Percentiles rank a stretch among this genome's conserved stretches.
Conservation (phyloP, 2,888 invertebrate genomes). For the Axea sp. region DNA sequence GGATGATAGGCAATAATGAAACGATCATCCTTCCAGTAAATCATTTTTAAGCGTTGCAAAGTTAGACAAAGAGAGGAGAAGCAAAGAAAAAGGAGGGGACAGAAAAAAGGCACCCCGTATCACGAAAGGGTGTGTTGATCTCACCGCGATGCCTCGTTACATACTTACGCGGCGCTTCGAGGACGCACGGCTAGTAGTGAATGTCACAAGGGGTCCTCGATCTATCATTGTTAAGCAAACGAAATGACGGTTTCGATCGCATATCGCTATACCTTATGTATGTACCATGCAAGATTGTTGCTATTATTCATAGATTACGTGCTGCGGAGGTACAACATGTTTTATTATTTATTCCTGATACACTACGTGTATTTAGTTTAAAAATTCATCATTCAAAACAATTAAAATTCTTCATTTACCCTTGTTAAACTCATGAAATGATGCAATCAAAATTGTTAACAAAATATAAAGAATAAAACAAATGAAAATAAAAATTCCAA, state of each 20-base stretch:
- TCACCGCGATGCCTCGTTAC: slow-evolving; percentile 14
- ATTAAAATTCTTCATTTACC: too few relatives aligned
- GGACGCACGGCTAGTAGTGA: slow-evolving; percentile 16
- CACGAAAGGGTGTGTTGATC: slow-evolving; percentile 38
- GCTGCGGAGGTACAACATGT: slow-evolving; percentile 3
- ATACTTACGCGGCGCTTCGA: slow-evolving; percentile 4
- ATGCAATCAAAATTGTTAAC: too few relatives aligned
- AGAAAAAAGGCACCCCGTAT: slow-evolving; percentile 36
- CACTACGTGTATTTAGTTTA: too few relatives aligned
- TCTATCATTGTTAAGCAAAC: slow-evolving; percentile 50
- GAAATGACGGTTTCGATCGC: slow-evolving; percentile 44
- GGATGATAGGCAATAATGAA: slow-evolving; percentile 37
- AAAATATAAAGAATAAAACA: too few relatives aligned
- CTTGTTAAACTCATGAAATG: too few relatives aligned
- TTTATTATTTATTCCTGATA: slow-evolving; percentile 12
- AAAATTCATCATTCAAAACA: too few relatives aligned
- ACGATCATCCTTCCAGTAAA: slow-evolving; percentile 19
- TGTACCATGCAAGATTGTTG: slow-evolving; percentile 4
- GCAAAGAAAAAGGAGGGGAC: neutral
- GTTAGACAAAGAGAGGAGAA: neutral
- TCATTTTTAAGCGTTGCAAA: slow-evolving; percentile 10
- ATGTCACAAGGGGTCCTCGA: slow-evolving; percentile 35
- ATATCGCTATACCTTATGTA: slow-evolving; percentile 21
- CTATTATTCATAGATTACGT: slow-evolving; percentile 24
- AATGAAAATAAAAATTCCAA: too few relatives aligned